phyloP scores from a whole-genome alignment of 2,888 invertebrate genomes.

The Ethmia dodecea region DNA sequence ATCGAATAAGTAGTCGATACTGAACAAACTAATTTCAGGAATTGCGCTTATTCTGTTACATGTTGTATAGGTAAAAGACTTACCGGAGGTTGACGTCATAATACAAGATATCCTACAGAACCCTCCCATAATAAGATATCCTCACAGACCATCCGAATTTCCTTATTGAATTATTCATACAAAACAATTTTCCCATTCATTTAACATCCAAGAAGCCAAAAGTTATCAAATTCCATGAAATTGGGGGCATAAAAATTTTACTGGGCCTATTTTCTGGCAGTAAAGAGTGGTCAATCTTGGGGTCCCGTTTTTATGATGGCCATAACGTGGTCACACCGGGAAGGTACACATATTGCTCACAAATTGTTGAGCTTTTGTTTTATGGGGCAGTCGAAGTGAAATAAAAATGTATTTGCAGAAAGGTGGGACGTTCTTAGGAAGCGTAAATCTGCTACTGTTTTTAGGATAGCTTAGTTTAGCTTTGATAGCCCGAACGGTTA shows the following conservation, averaged over 20 bases:
- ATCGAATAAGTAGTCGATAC: no score
- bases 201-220: conserved; percentile 21
- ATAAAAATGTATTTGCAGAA: conserved; percentile 19
- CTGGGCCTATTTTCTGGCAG: conserved; percentile 33
- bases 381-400: conserved; percentile 18
- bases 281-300: conserved; percentile 39
- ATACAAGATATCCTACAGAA: no score
- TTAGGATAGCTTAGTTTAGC: no score
- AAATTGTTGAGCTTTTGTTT: conserved; percentile 26
- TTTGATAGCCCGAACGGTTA: no score
- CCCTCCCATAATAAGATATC: no score
- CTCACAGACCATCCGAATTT: no score
- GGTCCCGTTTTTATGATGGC: conserved; percentile 32
- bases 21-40: no score
- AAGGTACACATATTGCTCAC: conserved; percentile 21
- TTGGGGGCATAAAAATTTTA: conserved; percentile 34
- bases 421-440: no score
- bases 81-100: no score
- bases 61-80: no score
- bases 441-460: no score
- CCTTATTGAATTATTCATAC: conserved; percentile 33
- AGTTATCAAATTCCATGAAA: conserved; percentile 26
- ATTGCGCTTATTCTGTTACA: no score
- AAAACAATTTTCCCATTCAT: conserved; percentile 33
- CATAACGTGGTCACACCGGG: conserved; percentile 31